phyloP scores from a whole-genome alignment of 2,888 invertebrate species.

The Lagria hirta region DNA sequence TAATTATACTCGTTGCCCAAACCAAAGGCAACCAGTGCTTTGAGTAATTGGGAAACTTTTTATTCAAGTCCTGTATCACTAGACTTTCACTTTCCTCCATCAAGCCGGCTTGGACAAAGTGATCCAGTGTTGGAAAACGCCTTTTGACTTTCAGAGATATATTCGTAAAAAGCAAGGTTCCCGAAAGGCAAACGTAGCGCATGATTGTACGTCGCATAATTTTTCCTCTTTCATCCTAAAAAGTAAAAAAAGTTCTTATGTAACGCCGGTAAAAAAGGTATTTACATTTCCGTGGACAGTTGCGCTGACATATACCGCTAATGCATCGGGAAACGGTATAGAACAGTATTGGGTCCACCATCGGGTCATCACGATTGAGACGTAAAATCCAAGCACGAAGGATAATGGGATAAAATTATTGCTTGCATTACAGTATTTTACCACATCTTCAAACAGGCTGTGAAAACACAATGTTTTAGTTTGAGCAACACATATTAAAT shows the following conservation, averaged over 20 bases:
- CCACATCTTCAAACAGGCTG: conserved; percentile 80
- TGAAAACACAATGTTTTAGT: too few species aligned
- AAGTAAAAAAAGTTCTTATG: neutral
- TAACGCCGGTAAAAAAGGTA: neutral
- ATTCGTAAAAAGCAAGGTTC: conserved; percentile 86
- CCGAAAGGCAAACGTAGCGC: conserved; percentile 80
- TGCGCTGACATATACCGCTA: conserved; percentile 81
- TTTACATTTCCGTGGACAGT: conserved; percentile 73
- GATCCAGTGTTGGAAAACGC: conserved; percentile 81
- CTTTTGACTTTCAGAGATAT: conserved; percentile 87
- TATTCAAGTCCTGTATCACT: conserved; percentile 76
- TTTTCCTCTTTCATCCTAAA: conserved; percentile 71
- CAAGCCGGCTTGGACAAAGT: conserved; percentile 83
- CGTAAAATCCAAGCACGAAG: conserved; percentile 93
- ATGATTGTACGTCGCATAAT: conserved; percentile 81
- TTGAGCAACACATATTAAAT: too few species aligned
- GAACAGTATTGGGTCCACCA: conserved; percentile 87
- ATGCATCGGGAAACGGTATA: conserved; percentile 85
- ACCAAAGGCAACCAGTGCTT: conserved; percentile 92
- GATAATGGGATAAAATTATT: conserved; percentile 87
- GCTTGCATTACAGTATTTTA: conserved; percentile 82
- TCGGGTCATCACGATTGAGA: conserved; percentile 86
- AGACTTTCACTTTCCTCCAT: conserved; percentile 77
- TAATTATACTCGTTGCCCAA: conserved; percentile 89
- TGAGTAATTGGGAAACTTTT: conserved; percentile 79